Evolutionary conservation across 2,113 vertebrate species (phyloP), one percentile per base, ranked within the genome.

Genomic region (Mugil cephalus): DNA sequence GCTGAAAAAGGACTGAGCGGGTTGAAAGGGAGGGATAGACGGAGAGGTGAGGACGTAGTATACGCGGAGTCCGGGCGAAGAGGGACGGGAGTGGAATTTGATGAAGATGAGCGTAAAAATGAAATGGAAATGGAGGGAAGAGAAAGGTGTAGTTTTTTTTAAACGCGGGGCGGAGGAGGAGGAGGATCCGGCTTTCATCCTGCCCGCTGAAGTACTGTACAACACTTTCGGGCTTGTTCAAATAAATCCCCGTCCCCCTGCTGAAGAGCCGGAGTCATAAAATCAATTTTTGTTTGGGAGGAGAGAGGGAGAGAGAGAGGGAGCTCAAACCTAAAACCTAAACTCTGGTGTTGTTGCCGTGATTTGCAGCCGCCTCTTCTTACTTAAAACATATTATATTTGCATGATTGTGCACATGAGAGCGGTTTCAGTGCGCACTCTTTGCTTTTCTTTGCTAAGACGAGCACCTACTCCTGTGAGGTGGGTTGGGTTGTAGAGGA

Each of bases 261-360:
- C 73, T 87, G 78, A 84, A 86, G 78, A 80, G n/a, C n/a, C n/a
- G 76, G 76, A 79, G 73, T 82, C 78, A 74, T 60, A 59, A 88
- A 83, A 87, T 86, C 84, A 89, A 86, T 86, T 30, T 30, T 30
- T 30, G 77, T 88, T 87, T 80, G 63, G 67, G 40, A n/a, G 59
- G 61, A 77, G 85, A n/a, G n/a, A n/a, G n/a, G n/a, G n/a, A n/a
- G n/a, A n/a, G n/a, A n/a, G n/a, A n/a, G n/a, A n/a, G n/a, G n/a
- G n/a, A n/a, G n/a, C n/a, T n/a, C n/a, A n/a, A n/a, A n/a, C n/a
- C n/a, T n/a, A n/a, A n/a, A n/a, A n/a, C n/a, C n/a, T n/a, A n/a
- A n/a, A n/a, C n/a, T n/a, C n/a, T n/a, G n/a, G n/a, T n/a, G n/a
- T n/a, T n/a, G n/a, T n/a, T n/a, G n/a, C 50, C 66, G 17, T 53